A percentile compares a stretch with the other conserved stretches of the same genome.
These are phyloP conservation scores for Brachionus sp. DNA, from an alignment of 1,140 invertebrate species.

Conservation along the genomic window DNA sequence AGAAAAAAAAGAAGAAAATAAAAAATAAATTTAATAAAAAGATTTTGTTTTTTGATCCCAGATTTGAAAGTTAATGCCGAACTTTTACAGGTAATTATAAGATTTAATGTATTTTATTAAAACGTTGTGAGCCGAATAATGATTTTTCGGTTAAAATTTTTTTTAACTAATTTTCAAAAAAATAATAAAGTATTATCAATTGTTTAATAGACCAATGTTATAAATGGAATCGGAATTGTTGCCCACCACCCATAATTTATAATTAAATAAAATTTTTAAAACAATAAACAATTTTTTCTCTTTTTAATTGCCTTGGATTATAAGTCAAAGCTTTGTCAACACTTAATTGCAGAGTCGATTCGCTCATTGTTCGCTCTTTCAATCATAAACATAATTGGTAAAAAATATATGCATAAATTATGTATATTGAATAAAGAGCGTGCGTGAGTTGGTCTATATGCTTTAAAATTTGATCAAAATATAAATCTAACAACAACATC, in stretches of 20 bases:
- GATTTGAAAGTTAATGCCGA: background rate
- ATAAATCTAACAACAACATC: slow-evolving; percentile 35
- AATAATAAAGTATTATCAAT: too few relatives aligned
- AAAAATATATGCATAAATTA: background rate
- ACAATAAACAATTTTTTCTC: background rate
- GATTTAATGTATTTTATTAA: too few relatives aligned
- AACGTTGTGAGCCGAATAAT: too few relatives aligned
- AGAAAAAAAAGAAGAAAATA: background rate
- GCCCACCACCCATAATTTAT: background rate
- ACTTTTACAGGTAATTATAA: too few relatives aligned
- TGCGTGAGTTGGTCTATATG: slow-evolving; percentile 1
- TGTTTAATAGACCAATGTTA: too few relatives aligned
- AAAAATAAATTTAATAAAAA: background rate
- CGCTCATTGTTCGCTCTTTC: background rate
- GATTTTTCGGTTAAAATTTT: too few relatives aligned
- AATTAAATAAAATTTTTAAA: background rate
- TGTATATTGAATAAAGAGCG: background rate
- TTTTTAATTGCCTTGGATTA: background rate
- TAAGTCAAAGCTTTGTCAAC: background rate
- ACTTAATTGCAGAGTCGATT: background rate
- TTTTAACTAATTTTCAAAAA: too few relatives aligned
- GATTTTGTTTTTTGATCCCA: background rate
- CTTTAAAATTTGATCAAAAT: background rate
- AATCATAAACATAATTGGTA: background rate
- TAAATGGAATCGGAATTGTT: background rate